Evolutionary conservation across 2,113 vertebrate genomes (phyloP), one percentile per base, ranked within the genome.

Genomic region (Halichoeres trimaculatus): DNA sequence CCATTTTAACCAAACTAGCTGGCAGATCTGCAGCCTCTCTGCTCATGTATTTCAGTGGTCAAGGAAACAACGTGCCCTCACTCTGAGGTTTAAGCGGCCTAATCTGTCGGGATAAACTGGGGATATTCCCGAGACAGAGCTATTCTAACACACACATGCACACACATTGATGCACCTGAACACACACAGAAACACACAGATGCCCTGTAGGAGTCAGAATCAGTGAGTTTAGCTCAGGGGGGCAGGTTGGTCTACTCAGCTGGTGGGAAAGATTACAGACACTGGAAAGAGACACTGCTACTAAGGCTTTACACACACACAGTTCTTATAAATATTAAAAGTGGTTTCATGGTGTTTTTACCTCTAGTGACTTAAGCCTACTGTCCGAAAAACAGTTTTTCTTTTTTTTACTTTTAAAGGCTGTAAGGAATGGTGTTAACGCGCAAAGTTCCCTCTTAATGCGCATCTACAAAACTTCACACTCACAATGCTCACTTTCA

Each of bases 41-140:
- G 77, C 85, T 80, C 57, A 68, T 82, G 73, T 84, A 76, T 80
- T 80, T 76, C 50, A 66, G 78, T 84, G 87, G 78, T 80, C 81
- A 89, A 86, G 89, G 85, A 84, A 92, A 90, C 86, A 84, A 87
- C 79, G 57, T 76, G 87, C 71, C 78, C 83, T 89, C 76, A 74
- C 85, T 83, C 34, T 72, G 77, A 76, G 81, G 75, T 88, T 89
- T 92, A 93, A 91, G 87, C 78, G 30, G 87, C 80, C 91, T 93
- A 94, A 93, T 93, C 91, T 88, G 87, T 84, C 48, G n/a, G 89
- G 90, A 92, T 92, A 85, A 93, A 92, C 82, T 48, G 38, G 72
- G 90, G 92, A 90, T 90, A 90, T 92, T 91, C 80, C 81, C 70
- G 74, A 88, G 77, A 75, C 79, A 70, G 88, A 90, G 88, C 83